Evolutionary conservation across 30 jellyfish, hydroid and myxozoan species (phyloP).

Genomic region (Aurelia coerulea): DNA sequence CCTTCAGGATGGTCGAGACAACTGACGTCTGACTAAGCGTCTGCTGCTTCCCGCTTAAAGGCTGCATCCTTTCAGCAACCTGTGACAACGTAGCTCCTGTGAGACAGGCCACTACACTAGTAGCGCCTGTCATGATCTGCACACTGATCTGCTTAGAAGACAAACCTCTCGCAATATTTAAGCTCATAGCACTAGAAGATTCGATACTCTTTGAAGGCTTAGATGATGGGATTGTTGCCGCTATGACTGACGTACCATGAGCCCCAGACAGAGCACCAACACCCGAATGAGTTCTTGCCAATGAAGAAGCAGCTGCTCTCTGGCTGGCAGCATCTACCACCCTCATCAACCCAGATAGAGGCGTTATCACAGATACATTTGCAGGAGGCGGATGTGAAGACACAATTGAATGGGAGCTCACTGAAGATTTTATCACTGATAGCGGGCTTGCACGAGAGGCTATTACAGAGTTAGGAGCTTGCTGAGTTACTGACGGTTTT

Average conservation of each 20-base stretch:
- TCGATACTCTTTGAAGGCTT: not conserved
- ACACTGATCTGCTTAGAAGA: slow-evolving; percentile 30
- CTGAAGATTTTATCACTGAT: slow-evolving; percentile 44
- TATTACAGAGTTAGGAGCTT: not conserved
- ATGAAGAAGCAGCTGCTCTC: slow-evolving; percentile 4
- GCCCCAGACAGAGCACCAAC: not conserved
- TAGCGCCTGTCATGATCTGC: slow-evolving; percentile 36
- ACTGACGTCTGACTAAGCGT: slow-evolving; percentile 39
- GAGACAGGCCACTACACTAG: slow-evolving; percentile 44
- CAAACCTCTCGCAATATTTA: not conserved
- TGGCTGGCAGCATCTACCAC: slow-evolving; percentile 46
- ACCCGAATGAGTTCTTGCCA: slow-evolving; percentile 8
- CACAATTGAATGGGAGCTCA: not conserved
- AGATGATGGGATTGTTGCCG: slow-evolving; percentile 13
- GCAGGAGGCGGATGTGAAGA: slow-evolving; percentile 4
- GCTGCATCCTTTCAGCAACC: slow-evolving; percentile 22
- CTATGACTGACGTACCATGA: slow-evolving; percentile 24
- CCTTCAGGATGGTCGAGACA: slow-evolving; percentile 47
- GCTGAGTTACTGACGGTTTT: not conserved
- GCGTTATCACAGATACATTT: slow-evolving; percentile 31
- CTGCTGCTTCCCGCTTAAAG: slow-evolving; percentile 21
- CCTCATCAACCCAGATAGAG: slow-evolving; percentile 38
- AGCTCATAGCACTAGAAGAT: not conserved
- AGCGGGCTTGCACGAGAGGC: slow-evolving; percentile 3
- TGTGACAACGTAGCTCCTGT: slow-evolving; percentile 50